These are phyloP conservation scores for Tetramorium simillimum DNA, from an alignment of 1,140 invertebrate genomes.

Conservation along the genomic window DNA sequence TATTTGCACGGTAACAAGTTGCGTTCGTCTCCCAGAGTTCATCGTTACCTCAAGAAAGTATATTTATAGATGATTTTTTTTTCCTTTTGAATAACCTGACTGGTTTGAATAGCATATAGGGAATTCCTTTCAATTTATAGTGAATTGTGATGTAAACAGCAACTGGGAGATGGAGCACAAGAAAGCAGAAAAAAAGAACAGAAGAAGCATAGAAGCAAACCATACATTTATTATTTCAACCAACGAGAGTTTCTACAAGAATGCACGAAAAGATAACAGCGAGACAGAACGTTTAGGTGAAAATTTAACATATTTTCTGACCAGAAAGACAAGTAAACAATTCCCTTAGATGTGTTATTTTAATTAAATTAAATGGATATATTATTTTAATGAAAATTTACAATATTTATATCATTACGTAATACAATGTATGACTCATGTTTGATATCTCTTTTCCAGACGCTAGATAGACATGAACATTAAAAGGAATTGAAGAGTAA, in stretches of 20 bases:
- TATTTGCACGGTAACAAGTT: constrained; percentile 9
- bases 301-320: background rate
- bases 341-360: background rate
- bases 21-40: background rate
- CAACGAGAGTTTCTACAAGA: constrained; percentile 5
- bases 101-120: background rate
- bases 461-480: too few species aligned
- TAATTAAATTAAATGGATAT: background rate
- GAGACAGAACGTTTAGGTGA: background rate
- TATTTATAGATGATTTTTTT: background rate
- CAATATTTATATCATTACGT: background rate
- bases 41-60: background rate
- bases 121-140: too few species aligned
- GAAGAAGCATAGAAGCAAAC: background rate
- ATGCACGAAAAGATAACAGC: constrained; percentile 3
- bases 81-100: background rate
- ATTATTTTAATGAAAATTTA: too few species aligned
- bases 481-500: too few species aligned
- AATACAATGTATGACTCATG: background rate
- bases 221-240: constrained; percentile 4
- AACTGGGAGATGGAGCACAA: too few species aligned
- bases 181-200: background rate
- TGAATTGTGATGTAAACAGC: background rate
- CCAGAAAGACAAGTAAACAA: background rate
- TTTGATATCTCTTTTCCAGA: too few species aligned